Conservation (phyloP, 2,797 vertebrate species). For the Hozukius guyotensis region DNA sequence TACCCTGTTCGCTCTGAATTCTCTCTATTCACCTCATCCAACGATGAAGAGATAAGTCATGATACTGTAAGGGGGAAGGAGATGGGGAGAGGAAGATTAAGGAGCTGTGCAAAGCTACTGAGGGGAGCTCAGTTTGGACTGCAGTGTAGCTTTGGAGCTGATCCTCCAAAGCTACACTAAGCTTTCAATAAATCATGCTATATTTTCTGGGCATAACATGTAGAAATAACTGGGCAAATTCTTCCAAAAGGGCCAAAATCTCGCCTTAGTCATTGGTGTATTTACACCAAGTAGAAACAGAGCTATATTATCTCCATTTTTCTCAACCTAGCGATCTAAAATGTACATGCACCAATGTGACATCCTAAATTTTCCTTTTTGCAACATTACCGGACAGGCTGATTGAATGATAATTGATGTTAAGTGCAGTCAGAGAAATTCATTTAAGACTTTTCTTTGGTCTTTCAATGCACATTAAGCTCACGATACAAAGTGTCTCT, state of each 20-base stretch:
- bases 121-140: neutral
- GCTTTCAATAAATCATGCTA: conserved; percentile 2
- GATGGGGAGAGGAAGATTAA: conserved; percentile 35
- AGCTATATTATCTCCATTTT: neutral
- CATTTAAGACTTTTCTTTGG: neutral
- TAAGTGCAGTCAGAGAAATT: neutral
- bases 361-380: neutral
- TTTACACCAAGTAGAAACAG: neutral
- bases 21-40: conserved; percentile 48
- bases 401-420: neutral
- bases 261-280: neutral
- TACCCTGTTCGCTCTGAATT: conserved; percentile 22
- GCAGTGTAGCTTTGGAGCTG: conserved; percentile 11
- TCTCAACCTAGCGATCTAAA: neutral
- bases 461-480: neutral
- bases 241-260: neutral
- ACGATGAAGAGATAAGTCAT: conserved; percentile 61
- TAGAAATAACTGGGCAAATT: neutral
- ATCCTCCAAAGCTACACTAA: conserved; percentile 15
- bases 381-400: neutral
- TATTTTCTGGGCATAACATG: neutral
- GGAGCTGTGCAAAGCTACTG: conserved; percentile 10
- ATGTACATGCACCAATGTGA: neutral
- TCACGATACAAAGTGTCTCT: neutral
- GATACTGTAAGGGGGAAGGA: conserved; percentile 1